phyloP scores from a whole-genome alignment of 2,888 invertebrate genomes.

The Norana najaformis region DNA sequence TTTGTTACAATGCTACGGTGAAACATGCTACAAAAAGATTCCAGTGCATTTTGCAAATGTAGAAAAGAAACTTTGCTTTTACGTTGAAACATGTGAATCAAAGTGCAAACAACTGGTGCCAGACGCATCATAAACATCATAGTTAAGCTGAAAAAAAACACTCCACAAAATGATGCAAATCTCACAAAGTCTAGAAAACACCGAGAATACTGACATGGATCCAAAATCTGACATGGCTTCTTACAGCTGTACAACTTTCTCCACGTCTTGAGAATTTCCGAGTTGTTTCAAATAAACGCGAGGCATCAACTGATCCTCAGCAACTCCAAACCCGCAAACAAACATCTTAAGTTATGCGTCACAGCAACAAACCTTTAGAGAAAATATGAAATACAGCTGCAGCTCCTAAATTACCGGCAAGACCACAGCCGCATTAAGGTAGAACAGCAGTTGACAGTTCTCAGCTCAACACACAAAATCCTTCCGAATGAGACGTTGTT shows the following conservation, averaged over 20 bases:
- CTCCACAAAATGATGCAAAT: background rate
- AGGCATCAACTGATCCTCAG: background rate
- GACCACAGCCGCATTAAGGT: background rate
- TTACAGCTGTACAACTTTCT: background rate
- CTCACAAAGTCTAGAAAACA: background rate
- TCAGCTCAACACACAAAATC: background rate
- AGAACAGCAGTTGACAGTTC: background rate
- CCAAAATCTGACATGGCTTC: background rate
- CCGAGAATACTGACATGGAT: slow-evolving; percentile 13
- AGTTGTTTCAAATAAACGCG: background rate
- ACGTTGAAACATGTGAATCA: background rate
- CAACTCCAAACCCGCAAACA: background rate
- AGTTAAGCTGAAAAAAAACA: background rate
- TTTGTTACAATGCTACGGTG: too few relatives aligned
- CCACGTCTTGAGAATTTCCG: background rate
- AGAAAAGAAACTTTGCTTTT: background rate
- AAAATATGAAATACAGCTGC: background rate
- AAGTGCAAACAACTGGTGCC: background rate
- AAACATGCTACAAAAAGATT: background rate
- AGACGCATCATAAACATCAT: background rate
- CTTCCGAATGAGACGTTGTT: background rate
- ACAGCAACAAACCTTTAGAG: background rate
- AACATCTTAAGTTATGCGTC: background rate
- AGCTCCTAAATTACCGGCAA: background rate
- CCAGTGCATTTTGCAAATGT: background rate